Evolutionary conservation across 2,113 vertebrate genomes (phyloP), one percentile per base, ranked within the genome.

Genomic region (Lates calcarifer): DNA sequence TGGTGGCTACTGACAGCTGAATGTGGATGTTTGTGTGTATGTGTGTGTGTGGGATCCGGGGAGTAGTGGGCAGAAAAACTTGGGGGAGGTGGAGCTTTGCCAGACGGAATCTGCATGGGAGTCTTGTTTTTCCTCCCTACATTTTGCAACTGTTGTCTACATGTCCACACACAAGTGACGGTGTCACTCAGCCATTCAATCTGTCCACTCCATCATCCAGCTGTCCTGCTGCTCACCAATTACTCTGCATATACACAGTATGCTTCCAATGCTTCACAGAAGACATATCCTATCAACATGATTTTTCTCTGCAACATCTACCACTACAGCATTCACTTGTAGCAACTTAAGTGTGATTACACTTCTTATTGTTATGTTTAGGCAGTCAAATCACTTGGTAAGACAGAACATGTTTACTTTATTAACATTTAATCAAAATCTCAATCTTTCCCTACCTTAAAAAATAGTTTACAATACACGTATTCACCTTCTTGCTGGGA

Each of bases 71-170:
- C 13, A 53, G 2, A 2, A 4, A 9, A 33, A n/a, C n/a, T n/a
- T n/a, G 4, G 7, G 56, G 4, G 35, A 18, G 28, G 22, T 13
- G 39, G 4, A n/a, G 20, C 12, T 24, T n/a, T 58, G 49, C 73
- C 43, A 66, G 51, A 81, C 41, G 12, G 29, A 84, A 56, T 77
- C 57, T 79, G 63, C 31, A 63, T 17, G 24, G 68, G n/a, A 37
- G 77, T 62, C 66, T 70, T 78, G 55, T 87, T 61, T 74, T 67
- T 70, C 56, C n/a, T 67, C 56, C 47, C 13, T 57, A 81, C 71
- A 77, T 75, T 47, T 60, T 64, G 67, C 86, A 89, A 81, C 87
- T 91, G 85, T 77, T 81, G 77, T 88, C 70, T 79, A 56, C 58
- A 49, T 22, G 64, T 87, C 79, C 43, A 49, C 67, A 41, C 60